phyloP scores from a whole-genome alignment of 92 coral and sea anemone species.

The Micromussa lordhowensis region DNA sequence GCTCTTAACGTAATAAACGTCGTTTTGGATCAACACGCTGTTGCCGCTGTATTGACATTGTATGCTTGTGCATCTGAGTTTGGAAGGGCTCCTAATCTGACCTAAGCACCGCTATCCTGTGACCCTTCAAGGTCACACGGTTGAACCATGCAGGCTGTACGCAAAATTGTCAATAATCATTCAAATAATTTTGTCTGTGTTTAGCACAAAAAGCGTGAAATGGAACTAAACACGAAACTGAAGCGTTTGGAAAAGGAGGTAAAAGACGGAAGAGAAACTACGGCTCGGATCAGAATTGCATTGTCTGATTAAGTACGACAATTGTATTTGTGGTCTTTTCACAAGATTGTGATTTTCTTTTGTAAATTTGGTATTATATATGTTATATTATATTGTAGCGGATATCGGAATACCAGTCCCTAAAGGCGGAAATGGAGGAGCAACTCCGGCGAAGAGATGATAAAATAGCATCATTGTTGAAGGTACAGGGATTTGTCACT shows the following conservation, averaged over 20 bases:
- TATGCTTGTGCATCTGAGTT: no score
- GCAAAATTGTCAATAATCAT: no score
- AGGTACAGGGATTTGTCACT: neutral
- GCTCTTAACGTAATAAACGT: no score
- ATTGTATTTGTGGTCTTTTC: neutral
- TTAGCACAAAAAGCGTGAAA: constrained; percentile 12
- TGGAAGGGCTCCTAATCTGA: neutral
- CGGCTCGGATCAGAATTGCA: neutral
- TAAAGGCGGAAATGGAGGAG: constrained; percentile 16
- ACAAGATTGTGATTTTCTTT: neutral
- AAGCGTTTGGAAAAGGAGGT: constrained; percentile 5
- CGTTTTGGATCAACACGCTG: no score
- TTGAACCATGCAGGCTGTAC: no score
- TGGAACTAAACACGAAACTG: neutral
- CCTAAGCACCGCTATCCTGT: neutral
- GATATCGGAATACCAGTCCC: constrained; percentile 1
- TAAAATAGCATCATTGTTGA: constrained; percentile 12
- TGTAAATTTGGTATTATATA: neutral
- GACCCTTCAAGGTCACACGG: neutral
- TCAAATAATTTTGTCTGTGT: no score
- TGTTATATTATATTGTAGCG: neutral
- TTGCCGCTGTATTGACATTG: no score
- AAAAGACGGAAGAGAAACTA: constrained; percentile 2
- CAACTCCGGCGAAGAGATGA: constrained; percentile 15
- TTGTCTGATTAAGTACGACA: no score